Conservation (phyloP, 2,797 vertebrate genomes). For the Arnoldichthys spilopterus region DNA sequence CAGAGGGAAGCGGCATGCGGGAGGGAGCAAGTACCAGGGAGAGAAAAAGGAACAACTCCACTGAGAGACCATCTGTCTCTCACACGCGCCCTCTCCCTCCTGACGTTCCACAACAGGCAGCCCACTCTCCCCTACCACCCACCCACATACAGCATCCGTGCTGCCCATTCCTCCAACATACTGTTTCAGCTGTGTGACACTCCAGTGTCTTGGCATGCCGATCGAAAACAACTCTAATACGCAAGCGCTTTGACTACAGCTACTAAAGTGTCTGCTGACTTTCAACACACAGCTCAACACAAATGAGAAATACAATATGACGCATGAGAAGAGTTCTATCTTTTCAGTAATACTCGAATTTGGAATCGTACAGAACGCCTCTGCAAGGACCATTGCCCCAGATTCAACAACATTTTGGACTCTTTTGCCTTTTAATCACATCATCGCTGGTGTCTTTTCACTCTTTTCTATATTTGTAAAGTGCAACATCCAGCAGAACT, state of each 20-base stretch:
- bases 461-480: too few species aligned
- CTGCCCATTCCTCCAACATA: slow-evolving; percentile 13
- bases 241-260: slow-evolving; percentile 3
- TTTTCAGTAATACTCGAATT: too few species aligned
- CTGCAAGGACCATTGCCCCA: too few species aligned
- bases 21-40: slow-evolving; percentile 67
- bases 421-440: too few species aligned
- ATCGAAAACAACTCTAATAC: slow-evolving; percentile 3
- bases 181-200: slow-evolving; percentile 19
- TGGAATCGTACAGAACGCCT: too few species aligned
- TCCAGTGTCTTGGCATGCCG: slow-evolving; percentile 3
- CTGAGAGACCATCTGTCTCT: slow-evolving; percentile 85
- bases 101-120: slow-evolving; percentile 58
- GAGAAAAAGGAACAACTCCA: slow-evolving; percentile 78
- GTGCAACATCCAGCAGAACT: too few species aligned
- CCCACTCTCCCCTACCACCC: slow-evolving; percentile 56
- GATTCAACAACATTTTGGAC: too few species aligned
- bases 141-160: slow-evolving; percentile 41
- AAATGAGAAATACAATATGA: too few species aligned
- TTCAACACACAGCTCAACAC: neutral
- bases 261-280: neutral
- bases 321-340: too few species aligned
- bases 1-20: slow-evolving; percentile 69
- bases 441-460: too few species aligned
- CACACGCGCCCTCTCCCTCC: slow-evolving; percentile 66